These are phyloP conservation scores for Chondrosia reniformis DNA, from an alignment of 37 sponge, comb jelly and placozoan species.

Conservation along the genomic window DNA sequence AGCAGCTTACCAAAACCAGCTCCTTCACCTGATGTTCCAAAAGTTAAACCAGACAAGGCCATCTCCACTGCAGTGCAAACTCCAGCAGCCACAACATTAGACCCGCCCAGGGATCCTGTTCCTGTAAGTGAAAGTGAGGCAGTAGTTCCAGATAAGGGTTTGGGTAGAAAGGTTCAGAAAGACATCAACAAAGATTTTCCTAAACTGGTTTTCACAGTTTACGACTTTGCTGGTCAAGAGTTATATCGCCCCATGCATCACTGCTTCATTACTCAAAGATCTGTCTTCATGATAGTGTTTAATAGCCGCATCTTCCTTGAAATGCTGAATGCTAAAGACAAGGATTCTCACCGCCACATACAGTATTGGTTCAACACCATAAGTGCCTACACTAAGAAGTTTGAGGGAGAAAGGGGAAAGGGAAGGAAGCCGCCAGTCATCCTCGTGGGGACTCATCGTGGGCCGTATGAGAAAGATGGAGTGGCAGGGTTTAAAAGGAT, in stretches of 20 bases:
- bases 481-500: not conserved
- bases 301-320: conserved; percentile 12
- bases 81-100: not conserved
- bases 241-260: conserved; percentile 70
- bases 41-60: too few relatives aligned
- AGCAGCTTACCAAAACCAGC: too few relatives aligned
- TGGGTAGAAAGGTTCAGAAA: not conserved
- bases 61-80: too few relatives aligned
- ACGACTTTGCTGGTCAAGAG: conserved; percentile 71
- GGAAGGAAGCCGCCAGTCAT: conserved; percentile 33
- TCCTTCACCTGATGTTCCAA: too few relatives aligned
- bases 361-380: conserved; percentile 59
- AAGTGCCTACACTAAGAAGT: conserved; percentile 31
- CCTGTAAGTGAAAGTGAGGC: too few relatives aligned
- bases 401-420: not conserved
- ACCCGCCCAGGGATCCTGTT: too few relatives aligned
- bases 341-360: conserved; percentile 16
- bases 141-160: not conserved
- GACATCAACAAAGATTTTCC: not conserved
- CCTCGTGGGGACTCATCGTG: conserved; percentile 43
- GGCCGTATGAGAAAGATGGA: not conserved
- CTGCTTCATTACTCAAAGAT: conserved; percentile 59
- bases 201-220: conserved; percentile 15
- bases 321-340: not conserved
- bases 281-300: conserved; percentile 49